Evolutionary conservation across 1,140 invertebrate genomes (phyloP), one percentile per base, ranked within the genome.

Genomic region (Vanessa atalanta): DNA sequence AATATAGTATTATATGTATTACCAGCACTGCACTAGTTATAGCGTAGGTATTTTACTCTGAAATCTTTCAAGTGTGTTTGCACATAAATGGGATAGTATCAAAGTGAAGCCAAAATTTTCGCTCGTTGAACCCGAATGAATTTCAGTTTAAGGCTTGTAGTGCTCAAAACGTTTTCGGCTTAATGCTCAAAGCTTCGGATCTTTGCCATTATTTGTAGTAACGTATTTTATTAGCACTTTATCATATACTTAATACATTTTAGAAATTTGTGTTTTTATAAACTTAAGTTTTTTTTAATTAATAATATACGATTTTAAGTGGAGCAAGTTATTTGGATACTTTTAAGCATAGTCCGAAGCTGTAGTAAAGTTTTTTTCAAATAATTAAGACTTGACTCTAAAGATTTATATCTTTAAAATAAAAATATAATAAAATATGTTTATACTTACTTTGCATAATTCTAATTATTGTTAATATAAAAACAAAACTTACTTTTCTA

Each of bases 401-500:
- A 0, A 20, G 0, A 20, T 20, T 0, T 20, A 31, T 31, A 31
- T 3, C 26, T 31, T 31, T 31, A 1, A 31, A 31, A 31, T 31
- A 31, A 31, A 31, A 31, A 4, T 4, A 31, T 37, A 7, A 37
- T 4, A 7, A 37, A 37, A 0, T 0, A 37, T 37, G 47, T 48
- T 48, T 13, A 48, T 48, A 15, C 14, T 9, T 9, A 48, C 20
- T 48, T 48, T 48, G 13, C 0, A 15, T 50, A 1, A 48, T 15
- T 50, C 3, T 31, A 31, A 31, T 31, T 31, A 4, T 2, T 14
- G 14, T 15, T 13, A 13, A 0, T 15, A 14, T 50, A 6, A 50
- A 50, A 50, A 50, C 14, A 23, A 76, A 57, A 83, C 84, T 88
- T 84, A 92, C 90, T 83, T 89, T 71, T 88, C 85, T 12, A 84